phyloP scores from a whole-genome alignment of 2,797 vertebrate species.

The Rhynchonycteris naso region DNA sequence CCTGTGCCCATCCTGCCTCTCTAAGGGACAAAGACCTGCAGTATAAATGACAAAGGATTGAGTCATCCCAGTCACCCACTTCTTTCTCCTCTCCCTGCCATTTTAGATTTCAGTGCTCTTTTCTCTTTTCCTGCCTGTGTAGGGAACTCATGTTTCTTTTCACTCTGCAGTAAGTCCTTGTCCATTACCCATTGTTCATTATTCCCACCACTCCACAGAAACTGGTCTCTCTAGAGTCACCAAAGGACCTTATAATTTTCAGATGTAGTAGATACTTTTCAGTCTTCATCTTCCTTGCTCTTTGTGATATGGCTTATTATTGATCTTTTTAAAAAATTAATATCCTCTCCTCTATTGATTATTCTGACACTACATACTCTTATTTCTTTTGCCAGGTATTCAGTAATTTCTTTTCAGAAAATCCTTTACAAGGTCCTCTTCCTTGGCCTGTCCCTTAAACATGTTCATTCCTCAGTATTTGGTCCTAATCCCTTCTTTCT shows the following conservation, averaged over 20 bases:
- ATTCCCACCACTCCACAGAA: conserved; percentile 63
- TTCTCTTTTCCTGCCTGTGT: conserved; percentile 64
- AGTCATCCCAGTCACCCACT: conserved; percentile 45
- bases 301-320: conserved; percentile 17
- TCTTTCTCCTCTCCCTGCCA: conserved; percentile 58
- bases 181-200: conserved; percentile 66
- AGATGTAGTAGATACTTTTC: conserved; percentile 29
- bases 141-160: conserved; percentile 64
- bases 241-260: background rate
- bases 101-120: conserved; percentile 71
- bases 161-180: conserved; percentile 59
- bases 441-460: background rate
- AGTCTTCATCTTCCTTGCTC: conserved; percentile 8
- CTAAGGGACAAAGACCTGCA: conserved; percentile 62
- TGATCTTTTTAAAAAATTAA: background rate
- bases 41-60: conserved; percentile 62
- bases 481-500: background rate
- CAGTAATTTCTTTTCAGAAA: conserved; percentile 34
- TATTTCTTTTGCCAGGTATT: conserved; percentile 11
- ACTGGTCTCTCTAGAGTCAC: conserved; percentile 56
- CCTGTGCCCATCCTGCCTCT: conserved; percentile 23
- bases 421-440: background rate
- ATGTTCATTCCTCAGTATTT: conserved; percentile 34
- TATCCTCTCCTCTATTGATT: background rate
- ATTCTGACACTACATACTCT: conserved; percentile 22